Evolutionary conservation across 2,888 invertebrate genomes (phyloP).

Genomic region (Caenorhabditis uteleia): DNA sequence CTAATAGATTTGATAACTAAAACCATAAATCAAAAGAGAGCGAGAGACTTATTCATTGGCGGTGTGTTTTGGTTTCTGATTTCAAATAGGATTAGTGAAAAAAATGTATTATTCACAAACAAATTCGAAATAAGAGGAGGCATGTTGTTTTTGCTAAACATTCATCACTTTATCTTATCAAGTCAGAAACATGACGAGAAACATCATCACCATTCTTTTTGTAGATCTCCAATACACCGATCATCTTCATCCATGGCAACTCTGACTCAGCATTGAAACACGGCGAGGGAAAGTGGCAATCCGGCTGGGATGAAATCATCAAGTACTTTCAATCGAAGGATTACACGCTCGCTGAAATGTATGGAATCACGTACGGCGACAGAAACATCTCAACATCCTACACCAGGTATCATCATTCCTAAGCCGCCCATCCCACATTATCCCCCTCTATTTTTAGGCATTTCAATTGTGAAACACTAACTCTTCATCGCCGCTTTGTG

Average conservation of each 20-base stretch:
- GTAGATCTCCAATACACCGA: constrained; percentile 51
- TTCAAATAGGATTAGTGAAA: too few species aligned
- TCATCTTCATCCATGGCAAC: constrained; percentile 66
- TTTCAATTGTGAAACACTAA: constrained; percentile 32
- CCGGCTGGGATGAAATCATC: constrained; percentile 56
- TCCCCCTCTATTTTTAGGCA: constrained; percentile 9
- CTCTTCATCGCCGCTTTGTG: constrained; percentile 40
- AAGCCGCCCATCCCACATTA: neutral
- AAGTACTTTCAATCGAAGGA: constrained; percentile 41
- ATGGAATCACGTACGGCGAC: constrained; percentile 65
- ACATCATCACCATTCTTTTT: constrained; percentile 9
- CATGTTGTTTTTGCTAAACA: neutral
- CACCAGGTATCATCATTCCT: constrained; percentile 18
- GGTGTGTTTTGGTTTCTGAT: too few species aligned
- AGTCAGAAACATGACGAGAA: neutral
- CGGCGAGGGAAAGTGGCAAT: constrained; percentile 34
- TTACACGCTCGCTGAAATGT: constrained; percentile 55
- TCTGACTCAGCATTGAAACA: constrained; percentile 61
- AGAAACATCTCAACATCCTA: constrained; percentile 46
- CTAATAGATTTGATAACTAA: neutral
- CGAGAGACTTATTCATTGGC: too few species aligned
- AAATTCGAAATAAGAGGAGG: too few species aligned
- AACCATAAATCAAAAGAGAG: neutral
- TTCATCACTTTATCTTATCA: neutral
- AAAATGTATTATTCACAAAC: too few species aligned